Evolutionary conservation across 2,113 vertebrate species (phyloP).

Genomic region (Sphyrna mokarran): DNA sequence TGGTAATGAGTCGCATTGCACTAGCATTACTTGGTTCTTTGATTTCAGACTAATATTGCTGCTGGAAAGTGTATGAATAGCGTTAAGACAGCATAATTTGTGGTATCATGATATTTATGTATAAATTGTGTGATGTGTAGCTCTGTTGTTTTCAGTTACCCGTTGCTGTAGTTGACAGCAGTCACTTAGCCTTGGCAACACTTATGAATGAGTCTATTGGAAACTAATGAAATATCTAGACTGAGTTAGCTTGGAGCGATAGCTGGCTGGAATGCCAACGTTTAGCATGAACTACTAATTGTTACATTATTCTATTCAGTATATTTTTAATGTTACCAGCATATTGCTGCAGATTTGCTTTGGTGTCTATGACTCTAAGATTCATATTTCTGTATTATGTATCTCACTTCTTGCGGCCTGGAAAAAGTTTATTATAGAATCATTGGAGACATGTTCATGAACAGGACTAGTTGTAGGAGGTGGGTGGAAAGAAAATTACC

Average conservation of each 20-base stretch:
- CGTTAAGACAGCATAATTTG: background rate
- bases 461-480: background rate
- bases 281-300: background rate
- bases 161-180: background rate
- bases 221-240: background rate
- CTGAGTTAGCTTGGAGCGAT: background rate
- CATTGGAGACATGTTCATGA: background rate
- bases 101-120: background rate
- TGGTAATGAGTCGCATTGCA: background rate
- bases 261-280: background rate
- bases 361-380: background rate
- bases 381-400: background rate
- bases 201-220: background rate
- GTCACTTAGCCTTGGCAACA: background rate
- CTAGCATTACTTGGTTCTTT: background rate
- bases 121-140: background rate
- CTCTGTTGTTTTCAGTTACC: background rate
- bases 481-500: background rate
- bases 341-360: background rate
- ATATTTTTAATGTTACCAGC: background rate
- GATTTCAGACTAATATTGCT: background rate
- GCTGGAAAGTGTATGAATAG: background rate
- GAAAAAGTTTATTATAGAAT: background rate
- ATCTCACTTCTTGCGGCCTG: background rate
- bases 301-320: background rate